Base-by-base conservation (phyloP, 2,797 vertebrate genomes). In the Sparus aurata region DNA sequence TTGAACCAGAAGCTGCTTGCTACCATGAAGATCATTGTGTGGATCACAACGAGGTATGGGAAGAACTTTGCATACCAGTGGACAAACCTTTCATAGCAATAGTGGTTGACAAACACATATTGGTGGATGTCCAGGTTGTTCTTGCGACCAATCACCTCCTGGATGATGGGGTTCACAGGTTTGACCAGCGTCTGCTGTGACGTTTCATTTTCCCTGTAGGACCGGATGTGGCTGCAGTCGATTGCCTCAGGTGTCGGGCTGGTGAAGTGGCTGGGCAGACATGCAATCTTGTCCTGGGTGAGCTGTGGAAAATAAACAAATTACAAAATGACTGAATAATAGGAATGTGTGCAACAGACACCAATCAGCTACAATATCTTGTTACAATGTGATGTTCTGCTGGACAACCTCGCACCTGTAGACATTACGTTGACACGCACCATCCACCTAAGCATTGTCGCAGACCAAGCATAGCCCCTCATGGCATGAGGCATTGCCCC, bases 1-100 rank as follows among this genome's bases (percentile, higher is more conserved):
- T 98, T 98, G 91, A 98, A 98, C 97, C 97, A 98, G 87, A 98
- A 98, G 79, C 96, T 97, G 89, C 97, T 97, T 12, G 96, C 96
- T 30, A 97, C 95, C 95, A 98, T 98, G 85, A 98, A 98, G 83
- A 97, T 90, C 84, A 98, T 93, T 0, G 97, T 97, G 89, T 98
- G 97, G 80, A 98, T 97, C 82, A 98, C 92, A 0, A 97, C 97
- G 0, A 98, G 94, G 89, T 98, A 98, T 0, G 97, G 97, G 80
- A 98, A 98, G 90, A 95, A 98, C 89, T 98, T 98, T 17, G 96
- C 96, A 0, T 96, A 98, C 97, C 97, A 98, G 83, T 98, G 97
- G 18, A 98, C 95, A 4, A 95, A 96, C 0, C 92, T 94, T 87
- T 98, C 97, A 0, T 98, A 98, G 92, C 97, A 98, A 34, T 96